phyloP scores from a whole-genome alignment of 2,113 vertebrate genomes.

The Probosciger aterrimus region DNA sequence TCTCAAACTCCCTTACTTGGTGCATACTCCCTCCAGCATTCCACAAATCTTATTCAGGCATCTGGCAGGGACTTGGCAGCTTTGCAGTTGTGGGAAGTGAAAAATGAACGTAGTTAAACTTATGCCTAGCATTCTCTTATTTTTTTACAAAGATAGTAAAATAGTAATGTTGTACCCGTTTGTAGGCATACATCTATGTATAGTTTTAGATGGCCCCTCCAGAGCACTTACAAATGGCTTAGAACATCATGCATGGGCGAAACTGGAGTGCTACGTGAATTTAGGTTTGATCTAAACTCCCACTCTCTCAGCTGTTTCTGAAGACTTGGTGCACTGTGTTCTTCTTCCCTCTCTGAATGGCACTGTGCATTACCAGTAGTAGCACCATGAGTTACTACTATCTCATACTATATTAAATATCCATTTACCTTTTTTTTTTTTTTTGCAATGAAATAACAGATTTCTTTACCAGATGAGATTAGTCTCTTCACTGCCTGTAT shows the following conservation, averaged over 20 bases:
- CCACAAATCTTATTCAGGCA: conserved; percentile 21
- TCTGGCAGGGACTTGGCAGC: conserved; percentile 40
- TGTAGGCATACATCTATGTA: neutral
- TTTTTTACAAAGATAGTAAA: conserved; percentile 21
- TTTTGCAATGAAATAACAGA: neutral
- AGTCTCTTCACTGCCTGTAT: neutral
- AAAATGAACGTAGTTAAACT: conserved; percentile 5
- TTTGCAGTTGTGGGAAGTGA: conserved; percentile 53
- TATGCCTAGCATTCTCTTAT: neutral
- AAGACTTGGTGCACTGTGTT: conserved; percentile 31
- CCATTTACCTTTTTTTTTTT: neutral
- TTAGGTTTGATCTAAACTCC: conserved; percentile 32
- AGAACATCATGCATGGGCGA: conserved; percentile 39
- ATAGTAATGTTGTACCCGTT: neutral
- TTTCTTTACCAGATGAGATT: neutral
- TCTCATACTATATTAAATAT: neutral
- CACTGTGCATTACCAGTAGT: conserved; percentile 12
- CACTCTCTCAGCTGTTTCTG: conserved; percentile 37
- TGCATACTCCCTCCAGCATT: neutral
- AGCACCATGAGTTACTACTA: conserved; percentile 44
- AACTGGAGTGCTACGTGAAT: neutral
- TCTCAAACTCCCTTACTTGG: neutral
- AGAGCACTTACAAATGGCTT: neutral
- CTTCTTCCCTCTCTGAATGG: conserved; percentile 34
- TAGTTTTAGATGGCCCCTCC: conserved; percentile 9